These are phyloP conservation scores for Berghia stephanieae DNA, from an alignment of 1,140 invertebrate genomes.

Conservation along the genomic window DNA sequence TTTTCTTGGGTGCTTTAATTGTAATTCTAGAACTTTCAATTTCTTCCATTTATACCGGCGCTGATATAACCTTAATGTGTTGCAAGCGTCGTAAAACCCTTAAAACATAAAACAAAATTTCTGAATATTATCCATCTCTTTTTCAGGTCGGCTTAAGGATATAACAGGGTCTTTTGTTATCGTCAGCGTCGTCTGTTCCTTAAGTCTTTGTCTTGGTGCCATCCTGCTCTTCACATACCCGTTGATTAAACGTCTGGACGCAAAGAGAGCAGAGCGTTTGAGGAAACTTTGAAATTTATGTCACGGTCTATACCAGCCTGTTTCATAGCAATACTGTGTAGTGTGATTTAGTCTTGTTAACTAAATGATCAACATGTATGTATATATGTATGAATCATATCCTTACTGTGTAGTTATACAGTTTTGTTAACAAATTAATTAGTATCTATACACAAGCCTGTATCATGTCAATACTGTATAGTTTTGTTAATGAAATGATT, in stretches of 20 bases:
- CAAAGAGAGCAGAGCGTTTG: slow-evolving; percentile 14
- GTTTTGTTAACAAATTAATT: too few species aligned
- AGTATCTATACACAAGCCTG: too few species aligned
- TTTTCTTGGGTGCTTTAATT: background rate
- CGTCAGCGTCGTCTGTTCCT: slow-evolving; percentile 39
- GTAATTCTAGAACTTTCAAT: background rate
- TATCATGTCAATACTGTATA: too few species aligned
- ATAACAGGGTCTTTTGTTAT: slow-evolving; percentile 27
- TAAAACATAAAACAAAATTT: background rate
- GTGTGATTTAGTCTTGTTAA: too few species aligned
- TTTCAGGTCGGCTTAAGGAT: slow-evolving; percentile 40
- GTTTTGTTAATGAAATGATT: too few species aligned
- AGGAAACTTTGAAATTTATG: too few species aligned
- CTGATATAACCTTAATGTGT: background rate
- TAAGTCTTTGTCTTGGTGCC: slow-evolving; percentile 32
- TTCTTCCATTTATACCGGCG: too few species aligned
- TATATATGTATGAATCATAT: too few species aligned
- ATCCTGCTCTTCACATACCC: slow-evolving; percentile 40
- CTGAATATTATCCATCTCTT: slow-evolving; percentile 5
- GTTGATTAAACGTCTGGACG: slow-evolving; percentile 30
- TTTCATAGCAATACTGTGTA: too few species aligned
- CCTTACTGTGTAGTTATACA: too few species aligned
- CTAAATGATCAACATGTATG: too few species aligned
- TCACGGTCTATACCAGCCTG: too few species aligned
- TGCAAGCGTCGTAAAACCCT: background rate